A percentile compares a stretch with the other conserved stretches of the same genome.
phyloP scores from a whole-genome alignment of 2,888 invertebrate species.

The Thelaira solivaga region DNA sequence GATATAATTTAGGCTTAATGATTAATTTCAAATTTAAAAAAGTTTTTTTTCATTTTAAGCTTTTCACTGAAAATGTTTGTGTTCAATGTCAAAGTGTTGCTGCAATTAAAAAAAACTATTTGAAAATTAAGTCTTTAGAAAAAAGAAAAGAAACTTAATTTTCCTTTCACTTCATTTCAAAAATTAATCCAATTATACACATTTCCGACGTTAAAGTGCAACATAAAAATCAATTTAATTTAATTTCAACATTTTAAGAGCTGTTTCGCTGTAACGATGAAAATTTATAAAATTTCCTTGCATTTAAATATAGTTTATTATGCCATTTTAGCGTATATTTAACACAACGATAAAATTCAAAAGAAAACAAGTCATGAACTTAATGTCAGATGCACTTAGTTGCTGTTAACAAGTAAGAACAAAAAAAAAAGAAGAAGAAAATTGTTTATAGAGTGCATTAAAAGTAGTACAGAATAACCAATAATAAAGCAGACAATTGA shows the following conservation, averaged over 20 bases:
- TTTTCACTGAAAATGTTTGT: no score
- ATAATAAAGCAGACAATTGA: neutral
- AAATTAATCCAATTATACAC: conserved; percentile 26
- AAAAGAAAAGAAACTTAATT: no score
- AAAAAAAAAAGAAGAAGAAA: no score
- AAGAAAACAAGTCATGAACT: conserved; percentile 24
- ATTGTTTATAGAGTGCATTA: conserved; percentile 13
- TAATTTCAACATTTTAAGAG: conserved; percentile 20
- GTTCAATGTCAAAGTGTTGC: no score
- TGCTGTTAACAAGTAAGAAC: conserved; percentile 25
- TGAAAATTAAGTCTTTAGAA: no score
- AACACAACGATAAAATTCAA: conserved; percentile 21
- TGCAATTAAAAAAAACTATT: no score
- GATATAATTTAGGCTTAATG: no score
- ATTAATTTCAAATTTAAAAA: no score
- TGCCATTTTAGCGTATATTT: conserved; percentile 25
- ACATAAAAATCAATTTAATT: neutral
- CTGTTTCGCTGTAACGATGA: conserved; percentile 19
- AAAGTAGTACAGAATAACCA: neutral
- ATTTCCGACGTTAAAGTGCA: conserved; percentile 14
- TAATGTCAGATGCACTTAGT: conserved; percentile 50
- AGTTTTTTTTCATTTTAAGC: no score
- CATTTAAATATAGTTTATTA: conserved; percentile 35
- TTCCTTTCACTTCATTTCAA: neutral
- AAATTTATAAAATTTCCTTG: conserved; percentile 25